A percentile compares a stretch with the other conserved stretches of the same genome.
phyloP scores from a whole-genome alignment of 1,140 invertebrate species.

The Pseudoatta argentina region DNA sequence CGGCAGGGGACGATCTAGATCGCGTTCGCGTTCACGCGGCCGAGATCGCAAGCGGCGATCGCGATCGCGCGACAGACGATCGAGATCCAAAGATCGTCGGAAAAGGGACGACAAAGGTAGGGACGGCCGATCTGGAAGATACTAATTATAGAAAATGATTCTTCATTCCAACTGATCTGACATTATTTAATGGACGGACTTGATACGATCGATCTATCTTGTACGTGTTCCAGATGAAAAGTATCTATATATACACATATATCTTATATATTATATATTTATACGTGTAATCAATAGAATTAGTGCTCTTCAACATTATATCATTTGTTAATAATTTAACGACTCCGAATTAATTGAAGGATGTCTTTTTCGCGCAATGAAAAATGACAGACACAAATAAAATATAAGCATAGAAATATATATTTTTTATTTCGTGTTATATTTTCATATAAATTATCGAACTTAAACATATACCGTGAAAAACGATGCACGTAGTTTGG shows the following conservation, averaged over 20 bases:
- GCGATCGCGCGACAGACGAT: slow-evolving; percentile 84
- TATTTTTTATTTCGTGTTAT: slow-evolving; percentile 32
- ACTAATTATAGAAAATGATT: slow-evolving; percentile 75
- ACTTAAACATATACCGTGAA: slow-evolving; percentile 47
- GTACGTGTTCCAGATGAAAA: background rate
- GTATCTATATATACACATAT: background rate
- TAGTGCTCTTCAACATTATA: background rate
- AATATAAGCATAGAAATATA: slow-evolving; percentile 53
- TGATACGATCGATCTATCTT: background rate
- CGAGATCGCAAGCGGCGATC: slow-evolving; percentile 84
- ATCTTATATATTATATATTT: background rate
- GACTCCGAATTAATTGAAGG: background rate
- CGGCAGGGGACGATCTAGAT: slow-evolving; percentile 84
- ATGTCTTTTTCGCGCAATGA: slow-evolving; percentile 2
- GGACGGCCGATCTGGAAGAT: slow-evolving; percentile 86
- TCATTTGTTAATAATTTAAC: slow-evolving; percentile 16
- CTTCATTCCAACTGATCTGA: background rate
- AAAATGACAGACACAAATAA: slow-evolving; percentile 43
- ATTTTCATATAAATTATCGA: slow-evolving; percentile 56
- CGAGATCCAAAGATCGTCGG: slow-evolving; percentile 81
- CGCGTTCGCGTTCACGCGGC: slow-evolving; percentile 80
- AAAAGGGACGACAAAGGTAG: slow-evolving; percentile 83
- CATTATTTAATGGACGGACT: slow-evolving; percentile 3
- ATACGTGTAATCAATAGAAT: slow-evolving; percentile 32
- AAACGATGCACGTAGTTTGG: slow-evolving; percentile 19